These are phyloP conservation scores for Paralvinella palmiformis DNA, from an alignment of 1,140 invertebrate species.

Conservation along the genomic window DNA sequence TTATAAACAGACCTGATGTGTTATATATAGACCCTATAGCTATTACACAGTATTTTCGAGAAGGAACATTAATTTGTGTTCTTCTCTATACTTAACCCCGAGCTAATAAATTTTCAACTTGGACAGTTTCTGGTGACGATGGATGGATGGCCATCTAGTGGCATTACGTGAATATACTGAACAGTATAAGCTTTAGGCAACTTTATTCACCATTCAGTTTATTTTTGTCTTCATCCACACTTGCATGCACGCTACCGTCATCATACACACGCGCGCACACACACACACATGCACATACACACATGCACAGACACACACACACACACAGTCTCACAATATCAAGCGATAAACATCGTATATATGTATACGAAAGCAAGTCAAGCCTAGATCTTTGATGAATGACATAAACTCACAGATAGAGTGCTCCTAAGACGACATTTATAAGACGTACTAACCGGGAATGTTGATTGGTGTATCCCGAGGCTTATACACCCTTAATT, in stretches of 20 bases:
- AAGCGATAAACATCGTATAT: too few species aligned
- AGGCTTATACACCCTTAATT: too few species aligned
- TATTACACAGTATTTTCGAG: background rate
- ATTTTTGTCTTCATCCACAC: background rate
- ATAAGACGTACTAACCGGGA: too few species aligned
- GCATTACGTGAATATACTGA: background rate
- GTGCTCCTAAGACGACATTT: too few species aligned
- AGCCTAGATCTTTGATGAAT: too few species aligned
- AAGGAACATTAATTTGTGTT: background rate
- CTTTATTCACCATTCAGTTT: background rate
- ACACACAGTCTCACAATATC: too few species aligned
- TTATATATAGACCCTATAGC: too few species aligned
- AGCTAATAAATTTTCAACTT: background rate
- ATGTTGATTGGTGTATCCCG: too few species aligned
- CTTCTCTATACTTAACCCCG: background rate
- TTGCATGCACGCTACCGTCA: background rate
- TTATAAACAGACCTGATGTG: too few species aligned
- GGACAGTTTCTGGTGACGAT: background rate
- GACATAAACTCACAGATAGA: too few species aligned
- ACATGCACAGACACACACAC: background rate
- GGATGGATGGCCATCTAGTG: background rate
- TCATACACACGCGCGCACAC: background rate
- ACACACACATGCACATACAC: background rate
- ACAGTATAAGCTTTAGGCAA: background rate
- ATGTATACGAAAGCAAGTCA: too few species aligned